These are phyloP conservation scores for Tenrec ecaudatus DNA, from an alignment of 2,113 vertebrate genomes.

Conservation along the genomic window DNA sequence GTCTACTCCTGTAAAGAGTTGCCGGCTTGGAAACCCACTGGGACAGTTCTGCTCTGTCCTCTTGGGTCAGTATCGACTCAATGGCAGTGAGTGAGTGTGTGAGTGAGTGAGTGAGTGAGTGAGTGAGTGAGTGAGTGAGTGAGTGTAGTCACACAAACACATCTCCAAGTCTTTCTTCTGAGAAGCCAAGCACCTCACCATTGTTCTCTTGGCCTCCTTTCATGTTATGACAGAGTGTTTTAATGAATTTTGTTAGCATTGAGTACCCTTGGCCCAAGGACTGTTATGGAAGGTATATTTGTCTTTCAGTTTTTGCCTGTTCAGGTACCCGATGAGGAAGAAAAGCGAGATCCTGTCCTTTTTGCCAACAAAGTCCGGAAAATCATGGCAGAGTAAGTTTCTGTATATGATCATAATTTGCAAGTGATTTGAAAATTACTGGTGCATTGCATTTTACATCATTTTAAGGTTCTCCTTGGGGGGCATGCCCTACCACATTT, in stretches of 20 bases:
- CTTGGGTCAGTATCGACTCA: too few relatives aligned
- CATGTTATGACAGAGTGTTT: neutral
- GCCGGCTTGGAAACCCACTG: too few relatives aligned
- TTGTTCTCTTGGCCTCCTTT: neutral
- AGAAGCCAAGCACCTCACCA: neutral
- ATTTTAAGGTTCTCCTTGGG: neutral
- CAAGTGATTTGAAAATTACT: conserved; percentile 4
- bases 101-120: too few relatives aligned
- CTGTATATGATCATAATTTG: neutral
- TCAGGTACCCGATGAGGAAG: conserved; percentile 92
- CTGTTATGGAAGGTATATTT: conserved; percentile 39
- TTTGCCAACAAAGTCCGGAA: conserved; percentile 92
- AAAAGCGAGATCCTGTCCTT: conserved; percentile 90
- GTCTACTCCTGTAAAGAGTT: too few relatives aligned
- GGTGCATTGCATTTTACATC: neutral
- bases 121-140: too few relatives aligned
- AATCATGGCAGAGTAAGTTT: conserved; percentile 93
- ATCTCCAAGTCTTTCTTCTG: neutral
- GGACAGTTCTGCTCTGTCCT: too few relatives aligned
- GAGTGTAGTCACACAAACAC: neutral
- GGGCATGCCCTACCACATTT: neutral
- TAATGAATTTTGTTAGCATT: neutral
- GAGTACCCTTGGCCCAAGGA: neutral
- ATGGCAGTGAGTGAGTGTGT: too few relatives aligned
- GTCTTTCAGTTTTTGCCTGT: conserved; percentile 94